Base-by-base conservation (phyloP, 1,140 invertebrate genomes). In the Pseudomyrmex cubaensis region DNA sequence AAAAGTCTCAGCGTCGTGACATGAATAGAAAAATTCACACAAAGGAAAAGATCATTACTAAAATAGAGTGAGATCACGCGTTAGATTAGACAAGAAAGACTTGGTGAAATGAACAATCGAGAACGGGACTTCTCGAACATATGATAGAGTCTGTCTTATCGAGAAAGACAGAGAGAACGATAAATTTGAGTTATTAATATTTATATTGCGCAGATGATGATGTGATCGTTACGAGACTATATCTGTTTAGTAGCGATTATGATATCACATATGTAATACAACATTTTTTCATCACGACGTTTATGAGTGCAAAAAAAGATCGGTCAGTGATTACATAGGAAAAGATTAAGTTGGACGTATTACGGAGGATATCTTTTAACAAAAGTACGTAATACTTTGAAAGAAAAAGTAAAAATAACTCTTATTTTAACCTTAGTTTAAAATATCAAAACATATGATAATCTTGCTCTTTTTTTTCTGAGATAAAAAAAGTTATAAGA, bases 331-430 rank as follows among this genome's bases (percentile, higher is more conserved):
- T 9, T 46, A 15, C n/a, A 22, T 57, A 8, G 25, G 48, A n/a
- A 17, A 7, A 12, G 0, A 44, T 10, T 22, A 61, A 61, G 20
- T 25, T 22, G 20, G 2, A 13, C 63, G 8, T 8, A 50, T 63
- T 22, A 57, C 13, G 5, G 15, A 46, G 15, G 35, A 35, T 7
- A 35, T 7, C 35, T 35, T 35, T 35, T 35, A 35, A 46, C 48
- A 70, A n/a, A 61, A 70, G 22, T 70, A 50, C 12, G 44, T 57
- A 12, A 61, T 70, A 50, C 59, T 59, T 78, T 25, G 2, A 50
- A 44, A 5, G 0, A 35, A 35, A 35, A 35, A 4, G 5, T 35
- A 35, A 35, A 35, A 35, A 5, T 35, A 35, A 35, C 5, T 35
- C 35, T 35, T 35, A 35, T 5, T 35, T 35, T 35, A 35, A 35